Evolutionary conservation across 2,797 vertebrate genomes (phyloP).

Genomic region (Pantherophis alleghaniensis): DNA sequence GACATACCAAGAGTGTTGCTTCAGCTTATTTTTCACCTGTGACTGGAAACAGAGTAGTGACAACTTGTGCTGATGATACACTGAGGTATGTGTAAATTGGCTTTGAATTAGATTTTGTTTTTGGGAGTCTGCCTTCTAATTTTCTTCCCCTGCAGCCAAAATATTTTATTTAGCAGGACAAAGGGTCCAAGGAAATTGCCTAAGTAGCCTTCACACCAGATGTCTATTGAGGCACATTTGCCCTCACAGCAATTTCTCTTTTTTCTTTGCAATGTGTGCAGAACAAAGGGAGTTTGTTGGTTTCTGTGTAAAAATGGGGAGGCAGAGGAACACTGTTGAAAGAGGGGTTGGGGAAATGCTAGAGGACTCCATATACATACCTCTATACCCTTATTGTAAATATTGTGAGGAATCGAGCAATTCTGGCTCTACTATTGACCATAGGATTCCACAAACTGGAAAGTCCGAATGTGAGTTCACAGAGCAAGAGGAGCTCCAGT

Average conservation of each 20-base stretch:
- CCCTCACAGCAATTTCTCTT: neutral
- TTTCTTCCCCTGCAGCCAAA: neutral
- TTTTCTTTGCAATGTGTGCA: neutral
- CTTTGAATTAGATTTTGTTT: neutral
- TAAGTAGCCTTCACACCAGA: neutral
- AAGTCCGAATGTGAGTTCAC: neutral
- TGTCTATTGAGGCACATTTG: neutral
- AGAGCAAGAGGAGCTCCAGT: neutral
- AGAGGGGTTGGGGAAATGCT: neutral
- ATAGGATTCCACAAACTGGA: neutral
- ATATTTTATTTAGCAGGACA: neutral
- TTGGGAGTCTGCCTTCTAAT: neutral
- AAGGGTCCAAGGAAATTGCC: neutral
- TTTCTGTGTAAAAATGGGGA: neutral
- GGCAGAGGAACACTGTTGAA: neutral
- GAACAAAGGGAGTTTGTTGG: neutral
- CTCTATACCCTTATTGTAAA: neutral
- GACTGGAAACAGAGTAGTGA: conserved; percentile 83
- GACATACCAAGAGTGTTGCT: conserved; percentile 75
- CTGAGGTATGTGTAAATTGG: conserved; percentile 75
- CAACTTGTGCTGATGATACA: conserved; percentile 78
- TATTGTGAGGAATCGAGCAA: neutral
- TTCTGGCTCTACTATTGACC: neutral
- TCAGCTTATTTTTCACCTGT: conserved; percentile 88
- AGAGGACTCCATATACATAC: neutral